Percentiles rank a stretch among this genome's conserved stretches.
These are phyloP conservation scores for Pachyramphus minor DNA, from an alignment of 2,113 vertebrate species.

Conservation along the genomic window DNA sequence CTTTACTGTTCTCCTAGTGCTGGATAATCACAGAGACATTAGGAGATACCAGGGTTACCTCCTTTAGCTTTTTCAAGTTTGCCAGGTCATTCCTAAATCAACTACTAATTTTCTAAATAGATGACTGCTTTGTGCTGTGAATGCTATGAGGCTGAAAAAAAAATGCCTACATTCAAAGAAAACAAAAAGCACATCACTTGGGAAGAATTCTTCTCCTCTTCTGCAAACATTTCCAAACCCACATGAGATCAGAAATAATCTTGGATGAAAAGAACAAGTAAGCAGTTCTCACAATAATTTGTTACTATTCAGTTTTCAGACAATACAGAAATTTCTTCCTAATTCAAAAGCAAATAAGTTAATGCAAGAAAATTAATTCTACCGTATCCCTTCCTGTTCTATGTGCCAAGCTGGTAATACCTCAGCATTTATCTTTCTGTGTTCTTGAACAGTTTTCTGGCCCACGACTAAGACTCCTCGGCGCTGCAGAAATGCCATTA, in stretches of 20 bases:
- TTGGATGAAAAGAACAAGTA: neutral
- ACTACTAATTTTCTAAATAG: neutral
- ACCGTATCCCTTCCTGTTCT: neutral
- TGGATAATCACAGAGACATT: neutral
- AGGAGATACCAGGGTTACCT: neutral
- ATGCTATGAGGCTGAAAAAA: neutral
- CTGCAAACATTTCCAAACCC: neutral
- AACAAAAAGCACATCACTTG: neutral
- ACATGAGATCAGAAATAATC: neutral
- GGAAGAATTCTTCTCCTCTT: neutral
- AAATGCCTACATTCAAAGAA: neutral
- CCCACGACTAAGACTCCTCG: neutral
- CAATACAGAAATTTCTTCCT: neutral
- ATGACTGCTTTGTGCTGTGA: neutral
- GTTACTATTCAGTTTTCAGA: neutral
- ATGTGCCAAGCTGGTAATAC: neutral
- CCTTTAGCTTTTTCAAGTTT: neutral
- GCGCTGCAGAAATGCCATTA: neutral
- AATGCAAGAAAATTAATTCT: neutral
- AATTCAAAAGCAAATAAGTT: constrained; percentile 11
- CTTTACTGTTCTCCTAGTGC: neutral
- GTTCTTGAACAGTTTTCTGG: neutral
- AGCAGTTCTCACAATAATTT: neutral
- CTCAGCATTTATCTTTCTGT: neutral
- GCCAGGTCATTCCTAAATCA: neutral